phyloP scores from a whole-genome alignment of 1,140 invertebrate species.

The Cotesia typhae region DNA sequence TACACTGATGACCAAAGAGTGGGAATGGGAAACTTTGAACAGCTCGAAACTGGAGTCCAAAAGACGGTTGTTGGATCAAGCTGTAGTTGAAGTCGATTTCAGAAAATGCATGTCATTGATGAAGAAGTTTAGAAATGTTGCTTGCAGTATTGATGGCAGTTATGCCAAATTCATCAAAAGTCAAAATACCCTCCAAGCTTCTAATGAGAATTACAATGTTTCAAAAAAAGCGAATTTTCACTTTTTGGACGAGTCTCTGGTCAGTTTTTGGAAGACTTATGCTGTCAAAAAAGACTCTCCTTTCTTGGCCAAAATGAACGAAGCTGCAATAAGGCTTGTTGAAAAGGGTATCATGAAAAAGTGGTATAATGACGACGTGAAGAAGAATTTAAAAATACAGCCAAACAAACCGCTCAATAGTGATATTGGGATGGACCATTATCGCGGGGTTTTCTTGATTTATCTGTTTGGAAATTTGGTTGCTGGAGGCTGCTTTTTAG shows the following conservation, averaged over 20 bases:
- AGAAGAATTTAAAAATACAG: neutral
- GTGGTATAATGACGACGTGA: constrained; percentile 33
- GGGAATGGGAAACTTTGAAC: constrained; percentile 25
- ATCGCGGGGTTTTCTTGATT: neutral
- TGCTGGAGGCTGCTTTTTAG: neutral
- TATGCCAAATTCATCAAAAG: constrained; percentile 20
- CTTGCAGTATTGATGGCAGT: constrained; percentile 32
- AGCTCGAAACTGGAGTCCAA: neutral
- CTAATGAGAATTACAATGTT: neutral
- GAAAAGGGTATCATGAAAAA: constrained; percentile 36
- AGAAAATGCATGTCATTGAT: constrained; percentile 21
- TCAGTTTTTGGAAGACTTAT: constrained; percentile 36
- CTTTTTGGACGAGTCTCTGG: constrained; percentile 30
- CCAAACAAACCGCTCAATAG: neutral
- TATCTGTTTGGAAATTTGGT: neutral
- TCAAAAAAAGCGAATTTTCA: constrained; percentile 18
- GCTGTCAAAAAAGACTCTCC: constrained; percentile 31
- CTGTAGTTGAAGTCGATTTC: constrained; percentile 24
- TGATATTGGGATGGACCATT: neutral
- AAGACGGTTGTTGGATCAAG: neutral
- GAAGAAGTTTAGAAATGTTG: constrained; percentile 21
- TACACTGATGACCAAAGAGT: constrained; percentile 22
- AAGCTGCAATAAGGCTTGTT: constrained; percentile 9
- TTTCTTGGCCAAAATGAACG: constrained; percentile 27
- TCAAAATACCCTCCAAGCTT: constrained; percentile 7